Evolutionary conservation across 2,113 vertebrate species (phyloP).

Genomic region (Pituophis catenifer): DNA sequence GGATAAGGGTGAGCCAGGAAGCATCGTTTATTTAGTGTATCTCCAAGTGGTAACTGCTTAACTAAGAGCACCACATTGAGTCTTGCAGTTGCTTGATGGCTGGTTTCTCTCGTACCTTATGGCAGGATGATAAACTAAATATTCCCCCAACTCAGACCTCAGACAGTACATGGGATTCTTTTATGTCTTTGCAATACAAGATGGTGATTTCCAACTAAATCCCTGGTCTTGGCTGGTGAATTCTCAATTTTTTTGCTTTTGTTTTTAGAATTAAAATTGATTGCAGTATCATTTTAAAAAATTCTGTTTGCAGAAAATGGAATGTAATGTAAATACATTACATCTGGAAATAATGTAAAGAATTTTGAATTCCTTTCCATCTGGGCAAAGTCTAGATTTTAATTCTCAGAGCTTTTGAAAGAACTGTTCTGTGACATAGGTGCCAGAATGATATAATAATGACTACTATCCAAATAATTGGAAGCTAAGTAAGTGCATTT

Average conservation of each 20-base stretch:
- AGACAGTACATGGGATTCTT: background rate
- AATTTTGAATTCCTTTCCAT: constrained; percentile 28
- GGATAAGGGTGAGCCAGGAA: background rate
- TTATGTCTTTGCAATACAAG: background rate
- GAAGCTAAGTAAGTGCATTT: constrained; percentile 69
- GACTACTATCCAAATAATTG: constrained; percentile 68
- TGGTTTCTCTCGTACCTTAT: background rate
- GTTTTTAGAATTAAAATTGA: constrained; percentile 20
- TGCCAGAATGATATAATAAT: constrained; percentile 67
- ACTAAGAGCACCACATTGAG: background rate
- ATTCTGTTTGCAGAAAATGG: constrained; percentile 41
- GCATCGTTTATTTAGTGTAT: background rate
- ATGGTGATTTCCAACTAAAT: background rate
- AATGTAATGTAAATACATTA: too few relatives aligned
- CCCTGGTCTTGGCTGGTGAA: background rate
- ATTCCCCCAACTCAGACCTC: background rate
- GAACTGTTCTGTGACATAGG: constrained; percentile 59
- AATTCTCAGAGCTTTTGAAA: constrained; percentile 55
- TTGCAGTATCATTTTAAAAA: constrained; percentile 18
- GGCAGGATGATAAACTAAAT: background rate
- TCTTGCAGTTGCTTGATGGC: background rate
- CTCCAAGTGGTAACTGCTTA: background rate
- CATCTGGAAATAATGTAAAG: constrained; percentile 22
- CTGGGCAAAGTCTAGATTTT: constrained; percentile 52
- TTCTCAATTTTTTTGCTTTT: constrained; percentile 39